Evolutionary conservation across 2,797 vertebrate genomes (phyloP).

Genomic region (Pteronotus mesoamericanus): DNA sequence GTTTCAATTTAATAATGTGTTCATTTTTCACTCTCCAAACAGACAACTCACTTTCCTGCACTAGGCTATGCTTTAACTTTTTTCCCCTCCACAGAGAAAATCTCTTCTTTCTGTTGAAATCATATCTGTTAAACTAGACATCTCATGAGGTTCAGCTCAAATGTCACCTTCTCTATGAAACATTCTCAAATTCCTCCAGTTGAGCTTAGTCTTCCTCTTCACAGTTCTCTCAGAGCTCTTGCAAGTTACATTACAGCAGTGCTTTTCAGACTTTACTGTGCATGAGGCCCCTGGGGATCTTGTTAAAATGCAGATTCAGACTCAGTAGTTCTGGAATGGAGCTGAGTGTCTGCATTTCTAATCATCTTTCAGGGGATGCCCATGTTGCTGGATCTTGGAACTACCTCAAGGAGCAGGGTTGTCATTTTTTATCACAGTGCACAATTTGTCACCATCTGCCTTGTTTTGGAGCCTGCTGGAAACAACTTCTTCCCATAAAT

Average conservation of each 20-base stretch:
- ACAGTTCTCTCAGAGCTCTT: background rate
- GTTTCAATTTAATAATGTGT: background rate
- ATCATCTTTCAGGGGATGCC: background rate
- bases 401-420: background rate
- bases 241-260: background rate
- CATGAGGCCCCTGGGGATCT: background rate
- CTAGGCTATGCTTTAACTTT: background rate
- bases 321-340: background rate
- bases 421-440: background rate
- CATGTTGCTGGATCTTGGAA: background rate
- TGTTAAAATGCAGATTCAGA: background rate
- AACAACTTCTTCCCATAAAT: background rate
- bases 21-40: background rate
- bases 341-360: background rate
- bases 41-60: background rate
- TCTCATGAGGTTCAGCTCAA: background rate
- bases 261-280: background rate
- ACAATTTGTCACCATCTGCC: background rate
- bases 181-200: background rate
- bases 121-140: background rate
- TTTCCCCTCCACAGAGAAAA: background rate
- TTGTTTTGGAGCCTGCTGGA: background rate
- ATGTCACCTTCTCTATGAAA: background rate
- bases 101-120: background rate
- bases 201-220: background rate